Evolutionary conservation across 1,140 invertebrate species (phyloP).

Genomic region (Daktulosphaira vitifoliae): DNA sequence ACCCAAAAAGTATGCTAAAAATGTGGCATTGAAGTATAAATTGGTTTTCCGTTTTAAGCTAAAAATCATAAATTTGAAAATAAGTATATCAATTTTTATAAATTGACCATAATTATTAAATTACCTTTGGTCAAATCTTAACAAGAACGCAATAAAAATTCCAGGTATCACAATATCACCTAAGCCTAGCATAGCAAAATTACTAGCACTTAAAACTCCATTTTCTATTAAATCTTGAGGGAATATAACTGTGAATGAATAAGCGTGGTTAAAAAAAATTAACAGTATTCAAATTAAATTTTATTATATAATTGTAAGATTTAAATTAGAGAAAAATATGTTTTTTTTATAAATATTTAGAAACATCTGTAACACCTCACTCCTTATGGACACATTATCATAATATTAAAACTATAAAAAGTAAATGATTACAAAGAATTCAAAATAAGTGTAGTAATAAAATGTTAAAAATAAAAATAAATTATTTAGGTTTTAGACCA

Average conservation of each 20-base stretch:
- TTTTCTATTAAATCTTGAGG: conserved; percentile 94
- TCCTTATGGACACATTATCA: no score
- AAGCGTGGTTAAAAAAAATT: no score
- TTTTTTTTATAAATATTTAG: no score
- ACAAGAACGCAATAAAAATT: conserved; percentile 94
- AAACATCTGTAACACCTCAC: no score
- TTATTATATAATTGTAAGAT: no score
- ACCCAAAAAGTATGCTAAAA: conserved; percentile 89
- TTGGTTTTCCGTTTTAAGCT: conserved; percentile 79
- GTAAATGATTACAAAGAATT: no score
- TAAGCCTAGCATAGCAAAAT: conserved; percentile 97
- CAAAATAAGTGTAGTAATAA: no score
- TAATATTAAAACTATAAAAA: no score
- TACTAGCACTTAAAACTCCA: conserved; percentile 72
- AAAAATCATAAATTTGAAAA: conserved; percentile 40
- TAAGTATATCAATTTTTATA: no score
- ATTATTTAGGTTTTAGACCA: no score
- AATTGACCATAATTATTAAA: conserved; percentile 16
- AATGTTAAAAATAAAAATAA: conserved; percentile 32
- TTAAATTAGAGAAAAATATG: no score
- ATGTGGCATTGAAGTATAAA: conserved; percentile 90
- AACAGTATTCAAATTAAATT: no score
- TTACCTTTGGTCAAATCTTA: conserved; percentile 84
- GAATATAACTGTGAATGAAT: conserved; percentile 85
- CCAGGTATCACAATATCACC: conserved; percentile 99